phyloP scores from a whole-genome alignment of 2,888 invertebrate species.

The Psylliodes chrysocephalus region DNA sequence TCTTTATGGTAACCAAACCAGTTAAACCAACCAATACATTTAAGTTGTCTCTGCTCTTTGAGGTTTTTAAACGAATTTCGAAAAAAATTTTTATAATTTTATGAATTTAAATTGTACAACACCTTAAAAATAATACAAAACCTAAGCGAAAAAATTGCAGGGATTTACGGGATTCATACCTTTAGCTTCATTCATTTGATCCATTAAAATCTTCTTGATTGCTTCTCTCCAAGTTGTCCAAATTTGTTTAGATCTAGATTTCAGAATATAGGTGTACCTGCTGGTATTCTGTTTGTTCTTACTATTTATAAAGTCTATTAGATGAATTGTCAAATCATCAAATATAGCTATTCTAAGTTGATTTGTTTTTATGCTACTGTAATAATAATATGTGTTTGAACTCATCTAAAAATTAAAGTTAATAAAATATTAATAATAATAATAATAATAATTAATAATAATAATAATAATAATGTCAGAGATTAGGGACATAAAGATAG shows the following conservation, averaged over 20 bases:
- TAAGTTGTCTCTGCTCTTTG: too few species aligned
- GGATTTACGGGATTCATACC: too few species aligned
- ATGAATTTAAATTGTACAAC: too few species aligned
- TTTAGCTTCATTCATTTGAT: conserved; percentile 56
- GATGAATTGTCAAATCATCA: conserved; percentile 52
- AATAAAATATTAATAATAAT: too few species aligned
- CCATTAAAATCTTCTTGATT: conserved; percentile 57
- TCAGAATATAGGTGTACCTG: conserved; percentile 50
- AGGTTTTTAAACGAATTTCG: conserved; percentile 22
- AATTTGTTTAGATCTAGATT: conserved; percentile 54
- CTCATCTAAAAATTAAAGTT: conserved; percentile 52
- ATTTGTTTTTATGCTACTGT: conserved; percentile 54
- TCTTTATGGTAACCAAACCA: too few species aligned
- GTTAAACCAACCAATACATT: too few species aligned
- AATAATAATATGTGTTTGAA: conserved; percentile 53
- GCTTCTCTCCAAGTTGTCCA: conserved; percentile 56
- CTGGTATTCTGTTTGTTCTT: conserved; percentile 45
- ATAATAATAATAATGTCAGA: too few species aligned
- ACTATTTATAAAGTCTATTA: conserved; percentile 54
- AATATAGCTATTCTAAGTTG: conserved; percentile 55
- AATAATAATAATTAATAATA: too few species aligned
- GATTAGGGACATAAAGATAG: too few species aligned
- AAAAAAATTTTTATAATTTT: too few species aligned
- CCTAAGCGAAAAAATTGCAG: too few species aligned
- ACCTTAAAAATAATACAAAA: too few species aligned